Conservation (phyloP, 2,797 vertebrate species). For the Remorina albescens region DNA sequence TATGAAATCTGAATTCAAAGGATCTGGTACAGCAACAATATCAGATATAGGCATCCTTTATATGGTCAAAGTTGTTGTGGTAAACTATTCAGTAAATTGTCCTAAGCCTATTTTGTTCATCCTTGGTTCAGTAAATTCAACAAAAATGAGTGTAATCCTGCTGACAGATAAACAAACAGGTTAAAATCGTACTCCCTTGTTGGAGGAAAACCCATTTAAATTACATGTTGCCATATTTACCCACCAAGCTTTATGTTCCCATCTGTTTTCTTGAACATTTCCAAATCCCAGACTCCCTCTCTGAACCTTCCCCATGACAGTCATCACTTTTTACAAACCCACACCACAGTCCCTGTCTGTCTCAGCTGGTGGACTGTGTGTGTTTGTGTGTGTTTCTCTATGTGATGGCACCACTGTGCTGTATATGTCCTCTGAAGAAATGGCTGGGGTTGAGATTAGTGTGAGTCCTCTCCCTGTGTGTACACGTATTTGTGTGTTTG, state of each 20-base stretch:
- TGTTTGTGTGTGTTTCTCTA: conserved; percentile 13
- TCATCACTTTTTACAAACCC: conserved; percentile 4
- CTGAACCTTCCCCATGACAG: conserved; percentile 5
- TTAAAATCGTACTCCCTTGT: too few relatives aligned
- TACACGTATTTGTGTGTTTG: neutral
- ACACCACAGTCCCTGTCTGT: conserved; percentile 13
- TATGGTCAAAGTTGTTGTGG: neutral
- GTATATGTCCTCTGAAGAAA: conserved; percentile 69
- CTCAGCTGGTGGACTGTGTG: conserved; percentile 15
- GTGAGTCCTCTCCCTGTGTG: conserved; percentile 9
- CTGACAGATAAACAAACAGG: too few relatives aligned
- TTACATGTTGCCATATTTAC: neutral
- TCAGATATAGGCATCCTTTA: neutral
- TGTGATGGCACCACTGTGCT: conserved; percentile 35
- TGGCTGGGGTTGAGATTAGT: conserved; percentile 39
- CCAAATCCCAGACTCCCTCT: conserved; percentile 9
- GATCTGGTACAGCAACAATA: neutral
- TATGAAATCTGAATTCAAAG: neutral
- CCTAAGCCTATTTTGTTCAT: too few relatives aligned
- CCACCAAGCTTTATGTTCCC: neutral
- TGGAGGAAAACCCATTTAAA: neutral
- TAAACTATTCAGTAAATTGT: too few relatives aligned
- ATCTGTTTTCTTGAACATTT: conserved; percentile 4
- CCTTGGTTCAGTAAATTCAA: too few relatives aligned
- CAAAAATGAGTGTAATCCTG: too few relatives aligned